phyloP scores from a whole-genome alignment of 2,888 invertebrate species.

The Cantharis rufa region DNA sequence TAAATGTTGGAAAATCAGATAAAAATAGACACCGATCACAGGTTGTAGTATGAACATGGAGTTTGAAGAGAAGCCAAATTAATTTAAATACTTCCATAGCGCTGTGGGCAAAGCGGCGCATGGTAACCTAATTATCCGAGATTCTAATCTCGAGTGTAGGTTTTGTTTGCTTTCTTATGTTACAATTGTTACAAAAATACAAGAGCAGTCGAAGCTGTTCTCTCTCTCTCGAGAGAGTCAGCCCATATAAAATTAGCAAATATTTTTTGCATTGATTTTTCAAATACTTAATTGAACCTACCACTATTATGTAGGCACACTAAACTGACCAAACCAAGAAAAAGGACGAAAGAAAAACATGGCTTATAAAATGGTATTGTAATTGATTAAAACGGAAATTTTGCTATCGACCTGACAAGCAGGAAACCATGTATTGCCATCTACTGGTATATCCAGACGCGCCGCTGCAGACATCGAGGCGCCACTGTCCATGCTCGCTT shows the following conservation, averaged over 20 bases:
- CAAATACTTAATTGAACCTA: not conserved
- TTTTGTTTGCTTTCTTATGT: not conserved
- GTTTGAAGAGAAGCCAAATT: not conserved
- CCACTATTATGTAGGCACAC: not conserved
- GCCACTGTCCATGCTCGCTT: slow-evolving; percentile 11
- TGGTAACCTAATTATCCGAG: not conserved
- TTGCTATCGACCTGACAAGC: slow-evolving; percentile 42
- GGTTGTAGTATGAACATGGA: not conserved
- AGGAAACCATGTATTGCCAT: slow-evolving; percentile 37
- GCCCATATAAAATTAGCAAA: not conserved
- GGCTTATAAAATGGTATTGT: slow-evolving; percentile 28
- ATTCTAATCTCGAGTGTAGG: not conserved
- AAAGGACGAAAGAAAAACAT: slow-evolving; percentile 8
- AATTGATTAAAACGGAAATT: slow-evolving; percentile 46
- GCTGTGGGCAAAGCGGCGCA: not conserved
- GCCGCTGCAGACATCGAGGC: slow-evolving; percentile 29
- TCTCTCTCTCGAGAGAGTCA: not conserved
- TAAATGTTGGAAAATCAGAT: not conserved
- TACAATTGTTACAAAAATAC: not conserved
- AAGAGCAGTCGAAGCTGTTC: not conserved
- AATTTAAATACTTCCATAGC: not conserved
- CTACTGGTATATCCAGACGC: slow-evolving; percentile 33
- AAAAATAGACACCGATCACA: not conserved
- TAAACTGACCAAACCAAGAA: not conserved
- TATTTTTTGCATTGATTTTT: not conserved